These are phyloP conservation scores for Plemyria rubiginata DNA, from an alignment of 2,888 invertebrate genomes.

Conservation along the genomic window DNA sequence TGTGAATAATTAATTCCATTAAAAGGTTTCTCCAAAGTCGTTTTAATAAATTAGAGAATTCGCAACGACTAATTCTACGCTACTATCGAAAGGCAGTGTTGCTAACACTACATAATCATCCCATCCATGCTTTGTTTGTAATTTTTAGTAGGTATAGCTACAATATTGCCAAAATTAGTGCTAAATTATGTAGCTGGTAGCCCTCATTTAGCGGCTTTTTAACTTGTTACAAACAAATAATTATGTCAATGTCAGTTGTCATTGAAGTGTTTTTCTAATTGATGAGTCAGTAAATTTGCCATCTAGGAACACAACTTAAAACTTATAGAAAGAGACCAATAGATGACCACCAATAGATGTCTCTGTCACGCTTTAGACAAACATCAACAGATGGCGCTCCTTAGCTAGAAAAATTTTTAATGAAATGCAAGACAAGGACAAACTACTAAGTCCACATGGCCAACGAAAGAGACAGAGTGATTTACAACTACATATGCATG, in stretches of 20 bases:
- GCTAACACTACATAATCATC: too few species aligned
- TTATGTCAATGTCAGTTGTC: background rate
- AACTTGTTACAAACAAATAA: too few species aligned
- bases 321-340: too few species aligned
- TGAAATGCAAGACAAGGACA: constrained; percentile 62
- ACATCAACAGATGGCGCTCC: constrained; percentile 62
- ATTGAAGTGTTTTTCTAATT: too few species aligned
- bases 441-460: constrained; percentile 30
- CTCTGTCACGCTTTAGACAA: constrained; percentile 5
- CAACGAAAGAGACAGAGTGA: constrained; percentile 52
- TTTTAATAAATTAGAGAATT: too few species aligned
- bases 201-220: background rate
- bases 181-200: background rate
- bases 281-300: constrained; percentile 17
- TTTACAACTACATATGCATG: constrained; percentile 57
- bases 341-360: constrained; percentile 7
- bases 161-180: background rate
- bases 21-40: too few species aligned
- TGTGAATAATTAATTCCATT: too few species aligned
- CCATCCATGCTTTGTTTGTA: too few species aligned
- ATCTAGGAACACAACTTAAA: constrained; percentile 29
- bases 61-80: too few species aligned
- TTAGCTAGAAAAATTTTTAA: constrained; percentile 41
- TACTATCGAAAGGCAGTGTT: too few species aligned
- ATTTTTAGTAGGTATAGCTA: too few species aligned